These are phyloP conservation scores for Mylabris sibirica DNA, from an alignment of 2,888 invertebrate genomes.

Conservation along the genomic window DNA sequence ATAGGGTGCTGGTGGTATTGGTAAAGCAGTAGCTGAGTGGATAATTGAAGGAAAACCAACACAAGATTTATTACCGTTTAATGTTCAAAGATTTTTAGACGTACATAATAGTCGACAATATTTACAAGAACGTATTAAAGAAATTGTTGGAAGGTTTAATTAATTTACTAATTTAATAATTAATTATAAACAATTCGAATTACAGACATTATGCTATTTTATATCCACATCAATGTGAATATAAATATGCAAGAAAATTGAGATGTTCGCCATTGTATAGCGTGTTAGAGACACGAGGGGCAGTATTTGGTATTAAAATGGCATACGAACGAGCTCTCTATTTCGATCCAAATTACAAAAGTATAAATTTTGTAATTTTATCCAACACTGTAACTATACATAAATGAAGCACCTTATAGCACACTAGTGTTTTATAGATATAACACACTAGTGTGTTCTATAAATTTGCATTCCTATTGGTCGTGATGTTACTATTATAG, in stretches of 20 bases:
- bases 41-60: slow-evolving; percentile 71
- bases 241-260: slow-evolving; percentile 68
- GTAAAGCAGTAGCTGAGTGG: slow-evolving; percentile 74
- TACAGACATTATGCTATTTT: slow-evolving; percentile 65
- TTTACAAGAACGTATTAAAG: slow-evolving; percentile 69
- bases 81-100: slow-evolving; percentile 71
- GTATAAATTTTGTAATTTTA: slow-evolving; percentile 50
- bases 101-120: slow-evolving; percentile 71
- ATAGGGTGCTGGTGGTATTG: slow-evolving; percentile 73
- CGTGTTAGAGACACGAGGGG: slow-evolving; percentile 69
- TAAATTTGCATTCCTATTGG: no score
- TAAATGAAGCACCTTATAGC: no score
- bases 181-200: slow-evolving; percentile 27
- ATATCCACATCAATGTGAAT: slow-evolving; percentile 69
- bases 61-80: slow-evolving; percentile 69
- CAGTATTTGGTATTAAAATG: slow-evolving; percentile 75
- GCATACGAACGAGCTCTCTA: slow-evolving; percentile 76
- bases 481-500: no score
- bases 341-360: slow-evolving; percentile 67
- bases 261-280: slow-evolving; percentile 75
- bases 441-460: no score
- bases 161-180: slow-evolving; percentile 13
- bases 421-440: no score
- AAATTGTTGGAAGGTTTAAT: slow-evolving; percentile 68
- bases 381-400: no score